phyloP scores from a whole-genome alignment of 2,113 vertebrate genomes.

The Anser brachyrhynchus region DNA sequence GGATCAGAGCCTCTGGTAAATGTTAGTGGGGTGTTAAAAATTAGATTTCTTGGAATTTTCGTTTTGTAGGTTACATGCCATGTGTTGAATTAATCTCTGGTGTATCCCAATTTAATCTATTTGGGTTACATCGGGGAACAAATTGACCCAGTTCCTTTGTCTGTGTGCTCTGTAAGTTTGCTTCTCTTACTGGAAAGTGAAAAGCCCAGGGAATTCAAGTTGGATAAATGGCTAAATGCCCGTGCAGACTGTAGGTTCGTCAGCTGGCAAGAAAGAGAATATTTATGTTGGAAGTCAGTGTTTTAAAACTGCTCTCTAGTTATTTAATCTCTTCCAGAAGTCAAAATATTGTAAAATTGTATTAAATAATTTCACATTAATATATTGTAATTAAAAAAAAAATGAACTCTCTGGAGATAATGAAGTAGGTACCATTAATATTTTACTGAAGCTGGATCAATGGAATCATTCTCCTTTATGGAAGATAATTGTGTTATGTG shows the following conservation, averaged over 20 bases:
- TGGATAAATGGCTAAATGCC: slow-evolving; percentile 13
- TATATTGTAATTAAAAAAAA: neutral
- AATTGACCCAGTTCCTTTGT: neutral
- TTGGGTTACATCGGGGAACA: neutral
- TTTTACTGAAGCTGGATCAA: slow-evolving; percentile 3
- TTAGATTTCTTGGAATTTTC: neutral
- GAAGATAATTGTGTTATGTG: neutral
- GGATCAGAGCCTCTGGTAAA: neutral
- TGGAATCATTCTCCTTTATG: neutral
- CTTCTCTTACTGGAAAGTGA: neutral
- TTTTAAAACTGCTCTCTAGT: slow-evolving; percentile 15
- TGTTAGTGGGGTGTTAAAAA: neutral
- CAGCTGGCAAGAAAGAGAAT: slow-evolving; percentile 14
- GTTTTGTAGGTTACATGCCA: neutral
- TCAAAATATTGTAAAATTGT: slow-evolving; percentile 15
- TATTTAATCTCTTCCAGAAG: slow-evolving; percentile 47
- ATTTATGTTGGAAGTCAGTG: slow-evolving; percentile 28
- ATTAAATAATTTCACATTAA: neutral
- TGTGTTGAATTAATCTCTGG: neutral
- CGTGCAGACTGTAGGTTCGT: slow-evolving; percentile 25
- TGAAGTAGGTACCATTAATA: neutral
- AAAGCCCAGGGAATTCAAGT: neutral
- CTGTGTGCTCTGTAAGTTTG: neutral
- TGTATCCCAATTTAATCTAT: neutral
- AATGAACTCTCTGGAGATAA: neutral